Percentiles rank a stretch among this genome's conserved stretches.
Conservation (phyloP, 2,888 invertebrate species). For the Rhopalosiphum nymphaeae region DNA sequence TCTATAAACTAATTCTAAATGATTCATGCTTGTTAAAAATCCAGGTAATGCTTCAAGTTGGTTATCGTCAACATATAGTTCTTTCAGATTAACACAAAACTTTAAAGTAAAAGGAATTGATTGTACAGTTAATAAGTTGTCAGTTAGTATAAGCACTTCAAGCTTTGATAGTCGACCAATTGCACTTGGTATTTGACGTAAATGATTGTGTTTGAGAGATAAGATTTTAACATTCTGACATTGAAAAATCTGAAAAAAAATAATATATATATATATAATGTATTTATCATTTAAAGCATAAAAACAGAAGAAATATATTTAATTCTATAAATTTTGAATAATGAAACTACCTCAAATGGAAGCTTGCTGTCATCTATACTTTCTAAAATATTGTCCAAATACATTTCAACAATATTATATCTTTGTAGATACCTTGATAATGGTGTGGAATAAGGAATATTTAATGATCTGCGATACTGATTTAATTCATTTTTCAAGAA, state of each 20-base stretch:
- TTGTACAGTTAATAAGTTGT: conserved; percentile 71
- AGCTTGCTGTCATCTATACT: conserved; percentile 70
- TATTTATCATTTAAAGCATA: neutral
- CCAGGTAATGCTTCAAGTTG: conserved; percentile 72
- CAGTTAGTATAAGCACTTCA: conserved; percentile 71
- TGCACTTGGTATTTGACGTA: conserved; percentile 71
- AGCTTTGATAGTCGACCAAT: conserved; percentile 71
- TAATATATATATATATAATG: neutral
- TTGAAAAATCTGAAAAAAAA: conserved; percentile 70
- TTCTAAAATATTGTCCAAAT: conserved; percentile 71
- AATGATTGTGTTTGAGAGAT: conserved; percentile 71
- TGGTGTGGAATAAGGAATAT: conserved; percentile 66
- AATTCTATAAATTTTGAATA: neutral
- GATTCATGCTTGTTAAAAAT: conserved; percentile 71
- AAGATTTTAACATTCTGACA: conserved; percentile 70
- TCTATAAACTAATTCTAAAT: conserved; percentile 71
- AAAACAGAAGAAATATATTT: neutral
- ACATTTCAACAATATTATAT: conserved; percentile 70
- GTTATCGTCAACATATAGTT: conserved; percentile 71
- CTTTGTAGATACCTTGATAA: conserved; percentile 67
- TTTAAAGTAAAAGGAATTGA: conserved; percentile 71
- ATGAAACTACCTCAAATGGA: conserved; percentile 70
- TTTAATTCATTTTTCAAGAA: conserved; percentile 66
- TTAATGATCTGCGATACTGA: conserved; percentile 56
- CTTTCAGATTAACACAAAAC: conserved; percentile 70